phyloP scores from a whole-genome alignment of 2,113 vertebrate species.

The Paradoxurus hermaphroditus region DNA sequence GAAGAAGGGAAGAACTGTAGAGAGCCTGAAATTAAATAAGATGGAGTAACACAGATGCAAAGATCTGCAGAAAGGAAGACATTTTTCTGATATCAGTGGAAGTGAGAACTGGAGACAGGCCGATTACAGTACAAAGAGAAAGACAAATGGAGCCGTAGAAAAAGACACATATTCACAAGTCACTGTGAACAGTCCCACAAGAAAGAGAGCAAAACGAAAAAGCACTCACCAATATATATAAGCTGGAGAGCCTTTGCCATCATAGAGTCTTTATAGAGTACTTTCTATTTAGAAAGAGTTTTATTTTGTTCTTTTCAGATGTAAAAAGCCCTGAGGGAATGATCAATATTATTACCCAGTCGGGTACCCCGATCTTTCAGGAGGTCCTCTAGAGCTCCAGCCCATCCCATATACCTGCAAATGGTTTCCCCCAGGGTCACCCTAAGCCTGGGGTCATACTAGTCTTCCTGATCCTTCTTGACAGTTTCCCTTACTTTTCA shows the following conservation, averaged over 20 bases:
- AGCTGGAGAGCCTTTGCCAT: neutral
- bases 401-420: neutral
- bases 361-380: neutral
- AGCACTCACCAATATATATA: neutral
- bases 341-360: conserved; percentile 13
- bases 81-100: conserved; percentile 55
- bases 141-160: conserved; percentile 71
- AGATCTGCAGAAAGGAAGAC: neutral
- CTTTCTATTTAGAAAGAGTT: conserved; percentile 51
- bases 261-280: conserved; percentile 48
- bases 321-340: neutral
- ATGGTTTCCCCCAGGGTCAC: neutral
- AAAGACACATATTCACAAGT: conserved; percentile 54
- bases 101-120: conserved; percentile 45
- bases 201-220: conserved; percentile 56
- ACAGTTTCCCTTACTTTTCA: neutral
- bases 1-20: conserved; percentile 33
- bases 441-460: neutral
- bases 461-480: neutral
- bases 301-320: conserved; percentile 52
- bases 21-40: conserved; percentile 72
- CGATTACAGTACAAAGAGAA: conserved; percentile 61
- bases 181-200: conserved; percentile 59
- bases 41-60: conserved; percentile 62
- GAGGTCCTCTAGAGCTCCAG: neutral